Evolutionary conservation across 2,797 vertebrate species (phyloP).

Genomic region (Phalanger gymnotis): DNA sequence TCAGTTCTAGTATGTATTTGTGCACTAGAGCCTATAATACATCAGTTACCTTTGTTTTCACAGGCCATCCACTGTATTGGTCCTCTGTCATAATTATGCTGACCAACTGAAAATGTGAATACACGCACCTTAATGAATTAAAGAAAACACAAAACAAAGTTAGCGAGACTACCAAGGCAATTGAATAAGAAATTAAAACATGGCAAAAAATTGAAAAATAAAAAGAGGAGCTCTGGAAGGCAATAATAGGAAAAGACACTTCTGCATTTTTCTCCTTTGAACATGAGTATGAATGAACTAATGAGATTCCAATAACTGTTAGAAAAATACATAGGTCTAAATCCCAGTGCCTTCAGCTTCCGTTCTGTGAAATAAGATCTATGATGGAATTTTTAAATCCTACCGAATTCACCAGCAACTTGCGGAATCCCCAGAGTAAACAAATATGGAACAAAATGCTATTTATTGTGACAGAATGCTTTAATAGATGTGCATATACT

Average conservation of each 20-base stretch:
- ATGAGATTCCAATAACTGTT: not conserved
- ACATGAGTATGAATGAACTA: not conserved
- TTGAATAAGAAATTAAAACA: conserved; percentile 10
- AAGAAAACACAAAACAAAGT: conserved; percentile 46
- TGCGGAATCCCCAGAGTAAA: not conserved
- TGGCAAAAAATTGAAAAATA: not conserved
- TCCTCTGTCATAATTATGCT: conserved; percentile 99
- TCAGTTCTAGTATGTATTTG: not conserved
- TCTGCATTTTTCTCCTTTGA: not conserved
- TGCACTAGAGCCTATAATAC: conserved; percentile 4
- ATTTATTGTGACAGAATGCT: not conserved
- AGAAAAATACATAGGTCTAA: not conserved
- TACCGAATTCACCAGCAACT: not conserved
- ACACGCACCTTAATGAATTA: conserved; percentile 91
- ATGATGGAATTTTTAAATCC: not conserved
- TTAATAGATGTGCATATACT: not conserved
- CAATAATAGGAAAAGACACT: not conserved
- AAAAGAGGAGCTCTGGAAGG: conserved; percentile 10
- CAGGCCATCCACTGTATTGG: conserved; percentile 99
- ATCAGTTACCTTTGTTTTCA: conserved; percentile 94
- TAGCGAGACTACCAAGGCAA: not conserved
- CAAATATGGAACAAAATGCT: not conserved
- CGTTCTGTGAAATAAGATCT: not conserved
- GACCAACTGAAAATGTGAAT: conserved; percentile 99
- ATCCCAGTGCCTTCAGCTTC: too few species aligned